Base-by-base conservation (phyloP, 1,140 invertebrate species). In the Carposina sasakii region DNA sequence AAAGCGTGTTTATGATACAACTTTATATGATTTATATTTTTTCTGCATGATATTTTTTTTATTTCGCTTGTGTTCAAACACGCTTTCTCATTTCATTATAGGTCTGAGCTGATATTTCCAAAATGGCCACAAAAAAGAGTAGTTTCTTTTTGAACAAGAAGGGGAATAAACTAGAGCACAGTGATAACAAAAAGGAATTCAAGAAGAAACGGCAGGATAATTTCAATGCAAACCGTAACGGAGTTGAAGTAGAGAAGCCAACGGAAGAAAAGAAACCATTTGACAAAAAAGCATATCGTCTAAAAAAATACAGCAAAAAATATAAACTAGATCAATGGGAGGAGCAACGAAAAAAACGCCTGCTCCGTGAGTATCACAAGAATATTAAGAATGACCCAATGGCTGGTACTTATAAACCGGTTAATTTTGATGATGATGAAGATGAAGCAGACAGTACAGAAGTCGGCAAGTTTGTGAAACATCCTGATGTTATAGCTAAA, bases 291-390 rank as follows among this genome's bases (percentile, higher is more conserved):
- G 76, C 85, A 12, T 91, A 90, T 48, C 81, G 90, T 19, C 48
- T 89, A 21, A 85, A 90, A 49, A 90, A 90, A 57, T 91, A 91
- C 52, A 91, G 89, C 56, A 89, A 90, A 26, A 90, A 91, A 58
- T 89, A 88, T 45, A 91, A 90, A 79, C 75, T 91, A 23, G 77
- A 89, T 37, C 85, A 90, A 71, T 91, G 89, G 89, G 87, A 91
- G 52, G 87, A 90, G 40, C 84, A 81, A 48, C 81, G 88, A 12
- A 90, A 89, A 55, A 88, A 89, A 49, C 70, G 67, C 30, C 57
- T 90, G 16, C 30, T 90, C 8, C 71, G 76, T 17, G 64, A 78
- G 28, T 89, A 88, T 63, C 79, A 89, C 13, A 90, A 88, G 52
- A 81, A 87, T n/a, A 54, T 88, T 0, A 83, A 86, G 58, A 87